Base-by-base conservation (phyloP, 2,888 invertebrate species). In the Chalcosyrphus nemorum region DNA sequence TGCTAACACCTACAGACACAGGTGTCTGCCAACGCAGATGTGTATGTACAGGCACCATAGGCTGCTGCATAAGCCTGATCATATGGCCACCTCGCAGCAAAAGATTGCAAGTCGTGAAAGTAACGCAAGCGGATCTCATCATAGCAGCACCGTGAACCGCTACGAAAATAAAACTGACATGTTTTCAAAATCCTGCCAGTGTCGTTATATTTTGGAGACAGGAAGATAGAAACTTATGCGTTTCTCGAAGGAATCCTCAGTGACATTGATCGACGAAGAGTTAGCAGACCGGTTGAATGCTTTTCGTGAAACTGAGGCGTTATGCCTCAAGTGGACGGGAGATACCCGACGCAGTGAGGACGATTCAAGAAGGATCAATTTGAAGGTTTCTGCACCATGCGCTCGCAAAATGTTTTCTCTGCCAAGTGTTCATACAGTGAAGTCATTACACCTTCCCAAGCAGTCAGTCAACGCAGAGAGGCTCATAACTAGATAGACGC, bases 291-390 rank as follows among this genome's bases (percentile, higher is more conserved):
- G 24, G 6, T 11, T 72, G 9, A 17, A 32, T 17, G 71, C 27
- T 1, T 41, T 52, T 13, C 52, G 61, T 4, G 13, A 29, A 11
- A 5, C 24, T 7, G 35, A 72, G 4, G 61, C 61, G 2, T 11
- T 72, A 6, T 61, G 61, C 41, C 61, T 72, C 5, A 71, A 71
- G 9, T 71, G 70, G 70, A 71, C 70, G 0, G 13, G 19, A 9
- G 47, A 71, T 13, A 71, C 57, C 2, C 47, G 47, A 4, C 38
- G 72, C 1, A 52, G n/a, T 5, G 61, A 72, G 4, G 17, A 71
- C 0, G 4, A 9, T 11, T 61, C 72, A 11, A 45, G 9, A 9
- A 43, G 9, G 3, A 61, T 61, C 4, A 61, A 61, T 43, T 4
- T 72, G 1, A 19, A 61, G 15, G 27, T 61, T 21, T 61, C 71